Conservation (phyloP, 2,888 invertebrate species). For the Tryphoninae sp. region DNA sequence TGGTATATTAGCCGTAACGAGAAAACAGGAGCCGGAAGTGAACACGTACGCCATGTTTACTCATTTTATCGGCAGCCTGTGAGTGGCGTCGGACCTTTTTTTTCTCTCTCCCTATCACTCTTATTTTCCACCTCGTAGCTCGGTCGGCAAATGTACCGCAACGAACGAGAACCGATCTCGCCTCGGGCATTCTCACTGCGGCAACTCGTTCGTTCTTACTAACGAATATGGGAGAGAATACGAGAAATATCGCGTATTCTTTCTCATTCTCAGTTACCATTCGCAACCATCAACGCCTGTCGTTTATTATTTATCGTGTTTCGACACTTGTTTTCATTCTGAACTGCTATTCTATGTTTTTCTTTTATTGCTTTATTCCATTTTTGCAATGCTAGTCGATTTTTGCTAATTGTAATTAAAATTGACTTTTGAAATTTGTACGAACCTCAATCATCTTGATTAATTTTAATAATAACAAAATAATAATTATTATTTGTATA, state of each 20-base stretch:
- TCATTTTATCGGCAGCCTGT: constrained; percentile 51
- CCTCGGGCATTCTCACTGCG: constrained; percentile 57
- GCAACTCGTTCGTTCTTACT: constrained; percentile 37
- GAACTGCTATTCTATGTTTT: background rate
- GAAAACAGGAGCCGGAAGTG: constrained; percentile 7
- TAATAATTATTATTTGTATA: too few relatives aligned
- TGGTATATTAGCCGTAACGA: constrained; percentile 53
- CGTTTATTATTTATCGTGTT: constrained; percentile 26
- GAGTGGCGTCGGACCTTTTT: constrained; percentile 45
- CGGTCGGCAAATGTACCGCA: constrained; percentile 71
- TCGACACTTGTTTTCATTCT: background rate
- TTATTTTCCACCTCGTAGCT: constrained; percentile 63
- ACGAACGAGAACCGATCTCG: constrained; percentile 56
- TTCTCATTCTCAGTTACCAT: constrained; percentile 1
- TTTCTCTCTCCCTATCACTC: constrained; percentile 23
- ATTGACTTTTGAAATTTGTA: too few relatives aligned
- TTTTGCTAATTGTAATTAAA: too few relatives aligned
- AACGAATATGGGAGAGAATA: too few relatives aligned
- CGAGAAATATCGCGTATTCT: constrained; percentile 5
- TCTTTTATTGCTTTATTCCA: too few relatives aligned
- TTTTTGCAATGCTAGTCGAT: too few relatives aligned
- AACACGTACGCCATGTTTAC: constrained; percentile 26
- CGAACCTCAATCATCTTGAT: too few relatives aligned
- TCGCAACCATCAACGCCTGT: constrained; percentile 27
- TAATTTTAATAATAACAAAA: too few relatives aligned